Evolutionary conservation across 2,888 invertebrate genomes (phyloP), one percentile per base, ranked within the genome.

Genomic region (Pristionchus entomophagus): DNA sequence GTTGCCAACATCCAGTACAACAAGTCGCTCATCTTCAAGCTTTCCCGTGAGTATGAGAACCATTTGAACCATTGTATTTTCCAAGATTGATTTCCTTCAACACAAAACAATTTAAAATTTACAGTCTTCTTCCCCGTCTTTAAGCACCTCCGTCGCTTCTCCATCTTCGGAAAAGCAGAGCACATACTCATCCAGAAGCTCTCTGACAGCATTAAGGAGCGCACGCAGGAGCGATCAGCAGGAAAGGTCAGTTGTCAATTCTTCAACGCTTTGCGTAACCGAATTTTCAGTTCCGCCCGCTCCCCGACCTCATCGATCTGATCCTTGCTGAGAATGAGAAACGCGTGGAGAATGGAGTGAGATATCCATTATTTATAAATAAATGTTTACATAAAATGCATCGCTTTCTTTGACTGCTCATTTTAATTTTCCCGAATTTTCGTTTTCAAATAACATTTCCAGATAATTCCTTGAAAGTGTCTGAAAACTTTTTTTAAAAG

Each of bases 231-330:
- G 32, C 59, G 85, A 2, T 38, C 73, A 19, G 32, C 73, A 17
- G 85, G 85, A 56, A 32, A 85, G 2, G 85, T 85, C 1, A 62
- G 56, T 38, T 69, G 17, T 29, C 29, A 22, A 59, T 26, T 59
- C 29, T 12, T 3, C 1, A 8, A 59, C 59, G 2, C 10, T 59
- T 3, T 59, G 22, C 22, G 14, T 17, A 12, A 2, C 17, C 1
- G 0, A 5, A 51, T 29, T 77, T 56, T 8, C 85, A 85, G 85
- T 41, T 77, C 53, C 85, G 85, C 38, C 53, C 35, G 1, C 77
- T 85, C 2, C 85, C 85, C 29, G 85, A 85, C 56, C 51, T 85
- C 41, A 85, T 85, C 56, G 85, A 85, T 85, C 29, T 85, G 22
- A 85, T 85, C 35, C 85, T 85, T 4, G 41, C 38, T 19, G 85